Evolutionary conservation across 2,113 vertebrate species (phyloP).

Genomic region (Axis porcinus): DNA sequence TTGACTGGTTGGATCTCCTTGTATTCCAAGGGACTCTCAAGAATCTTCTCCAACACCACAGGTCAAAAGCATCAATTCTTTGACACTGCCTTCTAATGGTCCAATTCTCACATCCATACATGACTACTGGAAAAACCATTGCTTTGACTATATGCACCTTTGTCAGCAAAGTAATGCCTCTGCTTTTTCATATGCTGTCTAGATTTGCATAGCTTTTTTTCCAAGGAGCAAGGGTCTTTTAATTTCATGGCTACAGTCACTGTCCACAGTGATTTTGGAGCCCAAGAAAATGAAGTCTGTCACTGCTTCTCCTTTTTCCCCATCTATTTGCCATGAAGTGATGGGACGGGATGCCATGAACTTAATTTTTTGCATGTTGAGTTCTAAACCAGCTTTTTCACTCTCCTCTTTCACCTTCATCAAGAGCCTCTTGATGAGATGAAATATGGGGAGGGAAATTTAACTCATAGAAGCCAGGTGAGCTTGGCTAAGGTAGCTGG

Average conservation of each 20-base stretch:
- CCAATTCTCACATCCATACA: background rate
- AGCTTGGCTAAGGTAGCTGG: background rate
- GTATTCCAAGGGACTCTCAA: background rate
- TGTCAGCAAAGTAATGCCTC: background rate
- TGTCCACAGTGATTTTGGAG: background rate
- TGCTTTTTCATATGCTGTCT: background rate
- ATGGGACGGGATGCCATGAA: rapidly evolving
- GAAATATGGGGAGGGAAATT: background rate
- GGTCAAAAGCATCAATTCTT: background rate
- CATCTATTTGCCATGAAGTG: background rate
- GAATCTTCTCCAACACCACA: background rate
- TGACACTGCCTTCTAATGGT: rapidly evolving
- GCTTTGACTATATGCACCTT: background rate
- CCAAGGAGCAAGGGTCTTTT: background rate
- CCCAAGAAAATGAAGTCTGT: background rate
- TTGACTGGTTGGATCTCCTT: background rate
- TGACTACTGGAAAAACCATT: background rate
- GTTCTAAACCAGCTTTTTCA: background rate
- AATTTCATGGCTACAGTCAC: background rate
- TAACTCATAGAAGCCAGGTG: background rate
- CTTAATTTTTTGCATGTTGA: background rate
- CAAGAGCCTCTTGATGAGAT: background rate
- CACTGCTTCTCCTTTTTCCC: background rate
- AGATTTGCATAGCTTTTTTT: background rate
- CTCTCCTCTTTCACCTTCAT: background rate